Evolutionary conservation across 2,888 invertebrate genomes (phyloP).

Genomic region (Mystacides longicornis): DNA sequence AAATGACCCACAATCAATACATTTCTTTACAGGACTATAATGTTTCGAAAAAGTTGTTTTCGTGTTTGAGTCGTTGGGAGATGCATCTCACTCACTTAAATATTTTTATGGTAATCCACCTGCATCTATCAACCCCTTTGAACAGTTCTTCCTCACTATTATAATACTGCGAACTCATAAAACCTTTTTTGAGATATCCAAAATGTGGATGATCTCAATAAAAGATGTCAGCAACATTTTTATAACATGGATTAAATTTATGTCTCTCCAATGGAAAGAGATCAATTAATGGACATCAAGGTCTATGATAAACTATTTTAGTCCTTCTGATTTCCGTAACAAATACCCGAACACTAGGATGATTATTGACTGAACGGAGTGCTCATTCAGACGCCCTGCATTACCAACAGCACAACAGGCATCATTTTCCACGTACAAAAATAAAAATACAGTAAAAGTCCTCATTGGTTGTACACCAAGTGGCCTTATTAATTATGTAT

Average conservation of each 20-base stretch:
- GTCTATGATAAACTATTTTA: constrained; percentile 1
- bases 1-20: neutral
- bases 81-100: constrained; percentile 2
- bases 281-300: neutral
- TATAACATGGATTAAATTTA: constrained; percentile 7
- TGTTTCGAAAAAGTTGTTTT: neutral
- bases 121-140: neutral
- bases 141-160: constrained; percentile 1
- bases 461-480: constrained; percentile 7
- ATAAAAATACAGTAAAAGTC: constrained; percentile 9
- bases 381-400: constrained; percentile 8
- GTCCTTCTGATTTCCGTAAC: neutral
- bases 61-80: constrained; percentile 3
- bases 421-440: constrained; percentile 8
- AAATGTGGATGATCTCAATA: neutral
- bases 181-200: constrained; percentile 1
- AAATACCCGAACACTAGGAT: constrained; percentile 3
- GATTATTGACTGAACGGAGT: constrained; percentile 11
- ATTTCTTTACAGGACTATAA: constrained; percentile 2
- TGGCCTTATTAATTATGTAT: constrained; percentile 8
- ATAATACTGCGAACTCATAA: too few species aligned
- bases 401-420: constrained; percentile 7
- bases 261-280: constrained; percentile 3
- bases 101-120: constrained; percentile 6
- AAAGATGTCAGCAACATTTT: constrained; percentile 6